Percentiles rank a stretch among this genome's conserved stretches.
phyloP scores from a whole-genome alignment of 2,113 vertebrate species.

The Andinoacara biseriatus region DNA sequence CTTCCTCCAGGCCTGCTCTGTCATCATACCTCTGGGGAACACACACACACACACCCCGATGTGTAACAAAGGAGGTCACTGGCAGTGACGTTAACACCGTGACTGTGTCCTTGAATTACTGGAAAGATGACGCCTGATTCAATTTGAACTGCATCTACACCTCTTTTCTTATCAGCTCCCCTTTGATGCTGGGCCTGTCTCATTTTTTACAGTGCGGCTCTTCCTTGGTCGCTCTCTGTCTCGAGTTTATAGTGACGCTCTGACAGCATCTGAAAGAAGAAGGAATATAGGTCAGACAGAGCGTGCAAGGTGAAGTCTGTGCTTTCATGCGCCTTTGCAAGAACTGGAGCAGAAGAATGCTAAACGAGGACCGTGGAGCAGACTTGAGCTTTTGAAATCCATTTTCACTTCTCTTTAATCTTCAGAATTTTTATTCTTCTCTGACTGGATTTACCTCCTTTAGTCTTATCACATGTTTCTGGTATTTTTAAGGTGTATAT shows the following conservation, averaged over 20 bases:
- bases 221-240: background rate
- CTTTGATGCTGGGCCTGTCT: slow-evolving; percentile 14
- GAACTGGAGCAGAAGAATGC: slow-evolving; percentile 66
- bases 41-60: background rate
- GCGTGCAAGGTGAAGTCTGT: slow-evolving; percentile 60
- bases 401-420: slow-evolving; percentile 31
- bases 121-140: background rate
- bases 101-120: slow-evolving; percentile 25
- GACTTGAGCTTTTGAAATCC: slow-evolving; percentile 20
- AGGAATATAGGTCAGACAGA: slow-evolving; percentile 64
- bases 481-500: background rate
- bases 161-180: slow-evolving; percentile 1
- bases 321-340: slow-evolving; percentile 42
- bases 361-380: slow-evolving; percentile 4
- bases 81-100: background rate
- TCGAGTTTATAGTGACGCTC: slow-evolving; percentile 38
- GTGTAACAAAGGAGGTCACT: slow-evolving; percentile 10
- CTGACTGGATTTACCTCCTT: slow-evolving; percentile 13
- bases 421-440: background rate
- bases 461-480: background rate
- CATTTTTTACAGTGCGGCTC: background rate
- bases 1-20: background rate
- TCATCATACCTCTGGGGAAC: background rate
- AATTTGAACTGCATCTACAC: background rate
- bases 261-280: slow-evolving; percentile 42